Conservation (phyloP, 1,140 invertebrate species). For the Campoletis sonorensis region DNA sequence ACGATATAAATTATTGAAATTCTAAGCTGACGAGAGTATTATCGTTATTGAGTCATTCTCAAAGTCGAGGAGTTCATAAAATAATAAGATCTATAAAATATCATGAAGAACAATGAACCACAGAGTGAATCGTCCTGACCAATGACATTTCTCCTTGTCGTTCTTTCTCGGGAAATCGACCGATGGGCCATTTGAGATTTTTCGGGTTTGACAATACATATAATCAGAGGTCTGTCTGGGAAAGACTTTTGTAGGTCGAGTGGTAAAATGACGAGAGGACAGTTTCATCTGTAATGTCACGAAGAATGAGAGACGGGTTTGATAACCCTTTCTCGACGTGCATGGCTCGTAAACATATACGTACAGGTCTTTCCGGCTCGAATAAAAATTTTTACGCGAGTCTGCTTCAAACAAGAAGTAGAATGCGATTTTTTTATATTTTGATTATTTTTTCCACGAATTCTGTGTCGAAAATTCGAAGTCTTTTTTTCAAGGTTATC, state of each 20-base stretch:
- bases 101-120: too few relatives aligned
- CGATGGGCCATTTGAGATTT: too few relatives aligned
- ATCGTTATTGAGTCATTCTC: too few relatives aligned
- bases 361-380: neutral
- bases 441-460: neutral
- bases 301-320: constrained; percentile 47
- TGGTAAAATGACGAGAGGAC: neutral
- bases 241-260: too few relatives aligned
- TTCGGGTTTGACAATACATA: too few relatives aligned
- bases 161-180: too few relatives aligned
- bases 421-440: constrained; percentile 42
- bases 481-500: neutral
- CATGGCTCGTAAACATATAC: constrained; percentile 43
- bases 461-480: neutral
- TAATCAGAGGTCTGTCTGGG: neutral
- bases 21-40: too few relatives aligned
- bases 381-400: constrained; percentile 14
- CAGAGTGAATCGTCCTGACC: too few relatives aligned
- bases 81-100: too few relatives aligned
- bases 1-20: too few relatives aligned
- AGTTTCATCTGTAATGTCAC: neutral
- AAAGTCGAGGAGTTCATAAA: too few relatives aligned
- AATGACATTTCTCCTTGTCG: too few relatives aligned
- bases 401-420: constrained; percentile 45
- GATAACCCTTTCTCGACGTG: constrained; percentile 50